Evolutionary conservation across 2,888 invertebrate species (phyloP).

Genomic region (Drosophila sordidula): DNA sequence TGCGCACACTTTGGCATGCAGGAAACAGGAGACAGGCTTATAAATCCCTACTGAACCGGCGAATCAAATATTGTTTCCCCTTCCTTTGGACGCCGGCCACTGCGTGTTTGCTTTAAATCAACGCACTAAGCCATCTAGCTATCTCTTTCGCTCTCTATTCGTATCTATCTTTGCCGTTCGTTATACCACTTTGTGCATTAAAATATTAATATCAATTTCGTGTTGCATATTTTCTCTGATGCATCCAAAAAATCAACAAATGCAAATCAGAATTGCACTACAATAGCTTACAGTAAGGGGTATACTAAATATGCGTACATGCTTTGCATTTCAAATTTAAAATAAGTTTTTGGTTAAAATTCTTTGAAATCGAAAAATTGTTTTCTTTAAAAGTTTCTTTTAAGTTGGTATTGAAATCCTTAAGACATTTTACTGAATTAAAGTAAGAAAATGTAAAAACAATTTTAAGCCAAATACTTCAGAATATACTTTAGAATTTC

Average conservation of each 20-base stretch:
- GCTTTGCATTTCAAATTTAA: no score
- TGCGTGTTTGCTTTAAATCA: constrained; percentile 52
- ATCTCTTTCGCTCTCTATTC: constrained; percentile 10
- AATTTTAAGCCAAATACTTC: no score
- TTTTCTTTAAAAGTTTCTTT: no score
- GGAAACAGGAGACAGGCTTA: constrained; percentile 1
- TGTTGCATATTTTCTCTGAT: constrained; percentile 58
- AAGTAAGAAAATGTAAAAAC: no score
- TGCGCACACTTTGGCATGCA: constrained; percentile 43
- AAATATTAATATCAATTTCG: constrained; percentile 73
- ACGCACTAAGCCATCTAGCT: constrained; percentile 34
- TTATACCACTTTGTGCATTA: constrained; percentile 54
- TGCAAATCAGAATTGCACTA: constrained; percentile 24
- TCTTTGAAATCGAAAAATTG: neutral
- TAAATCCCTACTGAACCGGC: constrained; percentile 40
- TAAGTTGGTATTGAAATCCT: no score
- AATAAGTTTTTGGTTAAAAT: no score
- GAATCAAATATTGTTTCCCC: constrained; percentile 12
- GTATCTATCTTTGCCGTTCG: constrained; percentile 6
- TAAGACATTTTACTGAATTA: no score
- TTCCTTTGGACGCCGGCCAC: neutral
- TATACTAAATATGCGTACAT: neutral
- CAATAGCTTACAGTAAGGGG: neutral
- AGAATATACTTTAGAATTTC: no score
- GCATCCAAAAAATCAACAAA: constrained; percentile 41